Evolutionary conservation across 2,113 vertebrate genomes (phyloP).

Genomic region (Centropristis striata): DNA sequence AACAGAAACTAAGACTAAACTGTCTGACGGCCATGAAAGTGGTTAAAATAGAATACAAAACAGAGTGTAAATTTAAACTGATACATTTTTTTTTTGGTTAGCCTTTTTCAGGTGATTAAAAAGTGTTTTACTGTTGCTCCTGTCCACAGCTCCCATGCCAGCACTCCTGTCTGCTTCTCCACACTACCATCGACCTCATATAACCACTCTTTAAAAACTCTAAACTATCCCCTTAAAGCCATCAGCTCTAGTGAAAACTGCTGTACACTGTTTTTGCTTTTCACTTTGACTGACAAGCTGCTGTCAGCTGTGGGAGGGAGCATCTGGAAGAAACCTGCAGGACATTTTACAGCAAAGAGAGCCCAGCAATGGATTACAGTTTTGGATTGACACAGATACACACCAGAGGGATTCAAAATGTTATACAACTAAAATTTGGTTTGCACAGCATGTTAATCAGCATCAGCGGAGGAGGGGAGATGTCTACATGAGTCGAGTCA

Average conservation of each 20-base stretch:
- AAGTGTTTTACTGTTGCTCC: no score
- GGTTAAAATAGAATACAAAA: no score
- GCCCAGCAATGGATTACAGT: neutral
- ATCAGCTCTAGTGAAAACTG: neutral
- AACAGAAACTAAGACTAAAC: no score
- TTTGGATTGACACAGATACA: neutral
- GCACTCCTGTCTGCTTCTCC: no score
- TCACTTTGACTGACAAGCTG: neutral
- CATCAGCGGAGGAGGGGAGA: neutral
- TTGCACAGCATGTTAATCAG: constrained; percentile 10
- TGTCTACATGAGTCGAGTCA: neutral
- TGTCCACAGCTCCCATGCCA: no score
- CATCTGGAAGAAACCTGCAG: neutral
- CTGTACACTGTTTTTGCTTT: neutral
- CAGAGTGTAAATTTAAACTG: no score
- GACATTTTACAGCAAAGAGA: neutral
- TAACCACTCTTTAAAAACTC: no score
- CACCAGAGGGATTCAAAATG: constrained; percentile 4
- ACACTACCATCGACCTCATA: no score
- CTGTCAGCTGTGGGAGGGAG: neutral
- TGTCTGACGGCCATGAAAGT: no score
- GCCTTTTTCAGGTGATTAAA: no score
- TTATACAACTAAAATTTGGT: constrained; percentile 20
- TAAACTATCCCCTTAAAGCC: neutral
- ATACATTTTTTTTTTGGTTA: no score